Evolutionary conservation across 2,888 invertebrate genomes (phyloP).

Genomic region (Didymodactylos carnosus): DNA sequence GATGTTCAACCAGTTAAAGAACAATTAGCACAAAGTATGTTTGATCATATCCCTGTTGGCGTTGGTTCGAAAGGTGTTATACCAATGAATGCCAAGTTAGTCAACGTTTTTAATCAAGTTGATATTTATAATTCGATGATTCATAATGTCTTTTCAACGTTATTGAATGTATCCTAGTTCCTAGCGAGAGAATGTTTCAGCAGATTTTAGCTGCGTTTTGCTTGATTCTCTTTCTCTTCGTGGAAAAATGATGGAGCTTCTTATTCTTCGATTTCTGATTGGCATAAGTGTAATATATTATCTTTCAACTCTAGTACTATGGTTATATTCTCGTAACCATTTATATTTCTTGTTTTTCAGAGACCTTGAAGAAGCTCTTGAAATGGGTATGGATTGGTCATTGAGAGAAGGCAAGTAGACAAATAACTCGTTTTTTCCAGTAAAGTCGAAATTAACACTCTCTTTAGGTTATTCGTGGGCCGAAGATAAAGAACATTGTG

Average conservation of each 20-base stretch:
- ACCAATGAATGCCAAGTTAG: conserved; percentile 68
- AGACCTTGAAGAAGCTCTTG: conserved; percentile 84
- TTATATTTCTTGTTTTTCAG: conserved; percentile 24
- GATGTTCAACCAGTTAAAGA: conserved; percentile 84
- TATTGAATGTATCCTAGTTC: too few species aligned
- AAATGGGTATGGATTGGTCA: conserved; percentile 99
- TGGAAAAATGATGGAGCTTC: too few species aligned
- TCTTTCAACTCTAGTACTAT: not conserved
- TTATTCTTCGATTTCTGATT: too few species aligned
- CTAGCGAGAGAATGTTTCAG: too few species aligned
- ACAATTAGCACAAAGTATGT: conserved; percentile 79
- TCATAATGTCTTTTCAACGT: too few species aligned
- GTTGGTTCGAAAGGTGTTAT: conserved; percentile 97
- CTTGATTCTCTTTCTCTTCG: too few species aligned
- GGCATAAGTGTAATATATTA: conserved; percentile 19
- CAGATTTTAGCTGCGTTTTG: too few species aligned
- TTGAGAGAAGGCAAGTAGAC: conserved; percentile 75
- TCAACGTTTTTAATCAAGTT: too few species aligned
- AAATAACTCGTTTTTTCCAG: too few species aligned
- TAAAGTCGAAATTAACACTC: too few species aligned
- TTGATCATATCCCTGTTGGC: conserved; percentile 97
- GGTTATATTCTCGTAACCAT: not conserved
- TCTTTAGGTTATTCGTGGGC: conserved; percentile 99
- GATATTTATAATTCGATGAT: too few species aligned
- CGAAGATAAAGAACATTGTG: conserved; percentile 98